Conservation (phyloP, 2,888 invertebrate genomes). For the Trachelus tabidus region DNA sequence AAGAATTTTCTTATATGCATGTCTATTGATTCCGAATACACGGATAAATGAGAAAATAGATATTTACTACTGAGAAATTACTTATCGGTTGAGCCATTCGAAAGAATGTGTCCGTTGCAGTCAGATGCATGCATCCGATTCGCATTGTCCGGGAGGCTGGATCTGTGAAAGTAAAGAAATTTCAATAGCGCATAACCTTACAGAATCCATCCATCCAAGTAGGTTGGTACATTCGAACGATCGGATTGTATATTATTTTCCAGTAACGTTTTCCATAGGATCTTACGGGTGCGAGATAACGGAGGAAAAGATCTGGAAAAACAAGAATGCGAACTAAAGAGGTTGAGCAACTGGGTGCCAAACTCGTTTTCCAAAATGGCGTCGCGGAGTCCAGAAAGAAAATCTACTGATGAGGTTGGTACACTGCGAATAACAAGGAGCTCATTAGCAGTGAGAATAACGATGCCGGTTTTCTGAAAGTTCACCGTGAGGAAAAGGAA, state of each 20-base stretch:
- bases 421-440: neutral
- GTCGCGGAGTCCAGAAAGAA: neutral
- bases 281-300: neutral
- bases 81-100: too few species aligned
- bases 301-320: neutral
- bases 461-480: conserved; percentile 1
- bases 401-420: neutral
- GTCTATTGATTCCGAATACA: neutral
- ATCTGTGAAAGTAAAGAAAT: neutral
- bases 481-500: neutral
- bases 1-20: neutral
- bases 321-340: neutral
- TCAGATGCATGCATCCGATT: neutral
- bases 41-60: neutral
- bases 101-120: neutral
- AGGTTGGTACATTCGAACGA: neutral
- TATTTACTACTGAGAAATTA: neutral
- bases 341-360: neutral
- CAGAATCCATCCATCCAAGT: neutral
- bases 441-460: conserved; percentile 1
- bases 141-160: neutral
- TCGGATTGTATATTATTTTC: neutral
- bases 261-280: neutral
- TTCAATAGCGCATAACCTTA: neutral
- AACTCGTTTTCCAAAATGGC: neutral